Percentiles rank a stretch among this genome's conserved stretches.
Evolutionary conservation across 1,140 invertebrate genomes (phyloP).

Genomic region (Zaprionus davidi): DNA sequence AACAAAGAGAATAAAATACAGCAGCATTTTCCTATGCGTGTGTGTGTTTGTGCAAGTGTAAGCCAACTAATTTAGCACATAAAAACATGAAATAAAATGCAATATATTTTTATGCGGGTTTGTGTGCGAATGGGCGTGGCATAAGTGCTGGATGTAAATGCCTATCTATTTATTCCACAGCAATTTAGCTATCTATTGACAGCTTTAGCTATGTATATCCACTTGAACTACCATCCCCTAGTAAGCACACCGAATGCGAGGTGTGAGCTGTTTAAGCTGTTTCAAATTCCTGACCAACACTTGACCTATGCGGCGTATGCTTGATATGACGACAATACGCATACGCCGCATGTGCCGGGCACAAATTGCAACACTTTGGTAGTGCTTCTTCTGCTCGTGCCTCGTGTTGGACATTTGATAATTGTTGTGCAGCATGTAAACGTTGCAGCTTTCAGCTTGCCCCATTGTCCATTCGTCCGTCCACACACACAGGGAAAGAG

Average conservation of each 20-base stretch:
- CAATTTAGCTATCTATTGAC: neutral
- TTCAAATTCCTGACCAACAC: neutral
- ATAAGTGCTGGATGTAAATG: neutral
- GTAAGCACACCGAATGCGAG: neutral
- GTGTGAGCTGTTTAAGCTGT: slow-evolving; percentile 2
- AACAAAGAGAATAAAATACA: slow-evolving; percentile 22
- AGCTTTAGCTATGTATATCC: neutral
- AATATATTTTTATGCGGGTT: neutral
- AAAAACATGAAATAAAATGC: slow-evolving; percentile 16
- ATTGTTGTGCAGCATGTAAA: slow-evolving; percentile 7
- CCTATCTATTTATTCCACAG: neutral
- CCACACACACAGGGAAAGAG: neutral
- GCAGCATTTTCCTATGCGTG: neutral
- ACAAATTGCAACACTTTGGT: slow-evolving; percentile 10
- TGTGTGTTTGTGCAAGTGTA: slow-evolving; percentile 50
- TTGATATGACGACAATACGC: slow-evolving; percentile 28
- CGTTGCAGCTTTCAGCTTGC: slow-evolving; percentile 10
- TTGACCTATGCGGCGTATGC: slow-evolving; percentile 27
- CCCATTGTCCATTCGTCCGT: slow-evolving; percentile 12
- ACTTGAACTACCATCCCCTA: neutral
- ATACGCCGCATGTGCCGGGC: slow-evolving; percentile 33
- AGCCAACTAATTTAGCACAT: slow-evolving; percentile 64
- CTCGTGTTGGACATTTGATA: slow-evolving; percentile 7
- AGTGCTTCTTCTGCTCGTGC: neutral
- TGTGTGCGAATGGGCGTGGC: neutral